A percentile compares a stretch with the other conserved stretches of the same genome.
phyloP scores from a whole-genome alignment of 2,888 invertebrate species.

The Conistra vaccinii region DNA sequence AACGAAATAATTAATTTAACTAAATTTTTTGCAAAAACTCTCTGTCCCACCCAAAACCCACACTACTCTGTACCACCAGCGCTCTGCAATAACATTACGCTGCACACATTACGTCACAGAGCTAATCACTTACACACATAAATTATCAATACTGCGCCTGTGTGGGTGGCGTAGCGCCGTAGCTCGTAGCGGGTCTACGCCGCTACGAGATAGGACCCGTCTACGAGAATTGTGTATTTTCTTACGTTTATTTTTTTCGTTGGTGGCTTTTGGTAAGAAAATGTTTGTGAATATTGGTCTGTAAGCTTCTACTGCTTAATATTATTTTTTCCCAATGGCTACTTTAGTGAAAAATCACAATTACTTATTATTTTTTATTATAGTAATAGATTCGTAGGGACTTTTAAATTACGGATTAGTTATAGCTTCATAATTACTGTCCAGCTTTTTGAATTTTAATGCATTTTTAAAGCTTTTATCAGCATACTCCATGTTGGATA shows the following conservation, averaged over 20 bases:
- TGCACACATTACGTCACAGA: constrained; percentile 74
- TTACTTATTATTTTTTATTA: too few relatives aligned
- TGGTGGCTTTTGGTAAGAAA: background rate
- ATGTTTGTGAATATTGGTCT: background rate
- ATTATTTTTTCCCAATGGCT: background rate
- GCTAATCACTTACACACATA: constrained; percentile 77
- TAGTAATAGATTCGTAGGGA: too few relatives aligned
- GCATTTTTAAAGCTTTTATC: background rate
- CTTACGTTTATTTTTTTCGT: constrained; percentile 23
- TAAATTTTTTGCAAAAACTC: background rate
- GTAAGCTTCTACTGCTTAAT: background rate
- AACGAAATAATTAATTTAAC: background rate
- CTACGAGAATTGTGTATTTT: constrained; percentile 59
- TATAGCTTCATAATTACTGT: background rate
- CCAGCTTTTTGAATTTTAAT: background rate
- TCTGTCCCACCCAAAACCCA: background rate
- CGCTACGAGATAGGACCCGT: constrained; percentile 63
- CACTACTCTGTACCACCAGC: constrained; percentile 67
- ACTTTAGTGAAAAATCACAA: background rate
- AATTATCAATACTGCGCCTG: constrained; percentile 64
- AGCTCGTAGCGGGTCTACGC: constrained; percentile 65
- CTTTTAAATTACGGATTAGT: too few relatives aligned
- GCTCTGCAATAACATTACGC: constrained; percentile 66
- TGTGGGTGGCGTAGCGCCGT: constrained; percentile 63
- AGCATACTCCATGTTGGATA: background rate